Conservation (phyloP, 2,113 vertebrate genomes). For the Chauna torquata region DNA sequence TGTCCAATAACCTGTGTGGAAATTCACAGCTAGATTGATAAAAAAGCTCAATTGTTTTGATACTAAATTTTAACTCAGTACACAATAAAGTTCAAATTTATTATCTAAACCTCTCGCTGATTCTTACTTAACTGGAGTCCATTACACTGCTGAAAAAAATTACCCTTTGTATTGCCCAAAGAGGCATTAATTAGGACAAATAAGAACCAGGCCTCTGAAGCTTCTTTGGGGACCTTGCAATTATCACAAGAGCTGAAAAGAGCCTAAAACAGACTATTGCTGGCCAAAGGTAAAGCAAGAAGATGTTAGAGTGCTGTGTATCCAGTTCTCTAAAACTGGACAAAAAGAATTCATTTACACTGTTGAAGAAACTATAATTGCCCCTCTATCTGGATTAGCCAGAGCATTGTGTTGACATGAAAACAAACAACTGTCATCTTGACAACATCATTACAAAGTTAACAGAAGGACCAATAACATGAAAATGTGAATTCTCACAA, state of each 20-base stretch:
- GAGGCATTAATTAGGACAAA: neutral
- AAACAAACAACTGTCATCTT: neutral
- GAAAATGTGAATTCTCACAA: neutral
- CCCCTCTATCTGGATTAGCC: neutral
- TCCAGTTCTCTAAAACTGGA: neutral
- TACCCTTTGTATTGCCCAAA: neutral
- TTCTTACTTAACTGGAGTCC: neutral
- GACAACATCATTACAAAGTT: neutral
- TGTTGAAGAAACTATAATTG: neutral
- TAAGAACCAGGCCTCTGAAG: neutral
- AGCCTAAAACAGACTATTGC: neutral
- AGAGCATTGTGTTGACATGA: neutral
- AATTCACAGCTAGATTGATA: constrained; percentile 35
- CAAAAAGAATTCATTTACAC: neutral
- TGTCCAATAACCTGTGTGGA: constrained; percentile 14
- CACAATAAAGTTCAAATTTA: constrained; percentile 11
- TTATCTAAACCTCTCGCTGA: neutral
- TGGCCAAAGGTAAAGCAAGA: constrained; percentile 27
- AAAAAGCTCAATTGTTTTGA: neutral
- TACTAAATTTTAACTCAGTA: neutral
- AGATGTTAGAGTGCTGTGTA: neutral
- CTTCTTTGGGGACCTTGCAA: constrained; percentile 38
- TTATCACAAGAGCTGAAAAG: constrained; percentile 26
- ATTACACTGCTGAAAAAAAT: neutral
- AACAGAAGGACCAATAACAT: neutral